Percentiles rank a stretch among this genome's conserved stretches.
phyloP scores from a whole-genome alignment of 2,888 invertebrate genomes.

The Cephus nigrinus region DNA sequence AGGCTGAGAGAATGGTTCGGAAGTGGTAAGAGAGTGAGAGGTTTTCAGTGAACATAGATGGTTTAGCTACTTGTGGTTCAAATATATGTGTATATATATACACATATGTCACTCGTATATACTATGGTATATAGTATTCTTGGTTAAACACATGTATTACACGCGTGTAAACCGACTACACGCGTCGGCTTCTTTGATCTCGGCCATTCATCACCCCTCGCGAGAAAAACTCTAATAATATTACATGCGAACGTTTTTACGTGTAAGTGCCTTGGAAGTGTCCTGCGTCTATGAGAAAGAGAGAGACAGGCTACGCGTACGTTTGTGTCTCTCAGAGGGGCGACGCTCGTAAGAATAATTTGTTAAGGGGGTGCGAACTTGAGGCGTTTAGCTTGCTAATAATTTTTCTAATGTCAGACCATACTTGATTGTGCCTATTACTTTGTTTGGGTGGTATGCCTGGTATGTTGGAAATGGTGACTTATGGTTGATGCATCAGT shows the following conservation, averaged over 20 bases:
- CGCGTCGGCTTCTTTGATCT: slow-evolving; percentile 62
- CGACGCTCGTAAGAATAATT: no score
- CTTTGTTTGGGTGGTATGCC: no score
- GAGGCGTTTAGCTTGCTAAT: no score
- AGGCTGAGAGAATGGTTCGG: background rate
- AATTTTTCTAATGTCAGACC: no score
- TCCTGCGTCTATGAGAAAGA: no score
- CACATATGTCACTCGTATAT: slow-evolving; percentile 9
- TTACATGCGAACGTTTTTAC: slow-evolving; percentile 32
- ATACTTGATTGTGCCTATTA: no score
- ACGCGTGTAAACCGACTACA: slow-evolving; percentile 64
- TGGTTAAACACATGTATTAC: slow-evolving; percentile 62
- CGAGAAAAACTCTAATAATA: slow-evolving; percentile 63
- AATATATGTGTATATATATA: slow-evolving; percentile 8
- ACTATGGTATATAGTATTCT: slow-evolving; percentile 22
- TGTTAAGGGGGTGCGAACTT: no score
- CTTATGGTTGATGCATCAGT: no score
- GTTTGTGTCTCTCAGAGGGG: no score
- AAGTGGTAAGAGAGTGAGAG: background rate
- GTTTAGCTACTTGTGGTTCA: background rate
- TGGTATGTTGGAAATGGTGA: no score
- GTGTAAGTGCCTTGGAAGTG: background rate
- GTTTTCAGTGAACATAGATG: background rate
- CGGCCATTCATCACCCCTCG: slow-evolving; percentile 61
- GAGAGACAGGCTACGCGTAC: no score